A percentile compares a stretch with the other conserved stretches of the same genome.
These are phyloP conservation scores for Lophius piscatorius DNA, from an alignment of 2,113 vertebrate genomes.

Conservation along the genomic window DNA sequence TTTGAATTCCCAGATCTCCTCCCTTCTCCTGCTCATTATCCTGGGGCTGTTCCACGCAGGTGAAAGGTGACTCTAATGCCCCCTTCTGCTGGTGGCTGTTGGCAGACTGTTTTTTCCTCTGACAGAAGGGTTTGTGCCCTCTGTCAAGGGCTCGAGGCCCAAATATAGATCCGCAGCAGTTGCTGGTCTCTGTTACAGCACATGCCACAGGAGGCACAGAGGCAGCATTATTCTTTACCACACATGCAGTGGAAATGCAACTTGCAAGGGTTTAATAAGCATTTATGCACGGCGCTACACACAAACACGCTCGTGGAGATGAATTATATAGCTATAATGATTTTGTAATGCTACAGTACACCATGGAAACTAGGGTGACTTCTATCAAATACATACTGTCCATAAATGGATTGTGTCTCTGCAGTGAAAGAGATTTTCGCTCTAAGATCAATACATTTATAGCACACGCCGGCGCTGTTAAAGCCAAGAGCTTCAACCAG, in stretches of 20 bases:
- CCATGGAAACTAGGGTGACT: not conserved
- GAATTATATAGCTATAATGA: not conserved
- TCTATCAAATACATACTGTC: not conserved
- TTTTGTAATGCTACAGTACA: not conserved
- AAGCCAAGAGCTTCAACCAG: constrained; percentile 2
- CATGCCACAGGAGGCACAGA: constrained; percentile 33
- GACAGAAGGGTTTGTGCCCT: constrained; percentile 49
- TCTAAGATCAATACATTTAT: not conserved
- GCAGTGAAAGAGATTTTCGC: not conserved
- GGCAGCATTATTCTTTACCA: constrained; percentile 27
- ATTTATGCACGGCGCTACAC: not conserved
- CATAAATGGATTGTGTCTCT: not conserved
- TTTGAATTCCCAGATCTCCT: constrained; percentile 32
- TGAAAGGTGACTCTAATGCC: constrained; percentile 41
- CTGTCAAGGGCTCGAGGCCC: constrained; percentile 42
- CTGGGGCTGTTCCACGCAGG: constrained; percentile 25
- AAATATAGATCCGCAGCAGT: constrained; percentile 65
- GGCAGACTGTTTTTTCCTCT: constrained; percentile 34
- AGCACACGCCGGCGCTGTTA: constrained; percentile 6
- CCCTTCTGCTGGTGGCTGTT: constrained; percentile 10
- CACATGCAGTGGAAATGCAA: constrained; percentile 22
- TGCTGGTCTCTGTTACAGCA: constrained; percentile 30
- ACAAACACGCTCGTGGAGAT: not conserved
- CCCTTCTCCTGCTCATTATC: constrained; percentile 26
- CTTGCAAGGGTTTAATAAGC: constrained; percentile 14